Evolutionary conservation across 2,888 invertebrate genomes (phyloP), one percentile per base, ranked within the genome.

Genomic region (Antheraea yamamai): DNA sequence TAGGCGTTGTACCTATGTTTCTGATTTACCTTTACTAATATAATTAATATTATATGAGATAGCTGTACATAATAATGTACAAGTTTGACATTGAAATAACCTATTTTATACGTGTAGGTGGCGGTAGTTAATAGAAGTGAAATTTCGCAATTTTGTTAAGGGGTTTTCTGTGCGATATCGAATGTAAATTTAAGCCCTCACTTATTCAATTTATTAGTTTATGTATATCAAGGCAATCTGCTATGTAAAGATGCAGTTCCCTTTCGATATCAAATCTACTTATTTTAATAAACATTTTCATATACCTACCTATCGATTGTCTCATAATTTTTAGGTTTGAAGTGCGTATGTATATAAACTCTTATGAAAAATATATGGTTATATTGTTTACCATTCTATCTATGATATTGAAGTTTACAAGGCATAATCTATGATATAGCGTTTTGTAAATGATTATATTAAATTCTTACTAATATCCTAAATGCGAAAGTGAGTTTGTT

Each of bases 241-340:
- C 73, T 20, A 14, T 70, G n/a, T 70, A 70, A 35, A 70, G 70
- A 70, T 39, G 70, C 39, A 70, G 20, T 70, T 70, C 58, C 73
- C 52, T 73, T 58, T 73, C 52, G 30, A 26, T 73, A 58, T 73
- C 39, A 39, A 18, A 12, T 70, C 39, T 20, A 20, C n/a, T 39
- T 20, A 30, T 66, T 70, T 70, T 70, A 70, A 70, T 70, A 70
- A 30, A n/a, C 3, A 39, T 12, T 39, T 39, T 12, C 8, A 39
- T 39, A 39, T 39, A 20, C 6, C 12, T 23, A 35, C 20, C n/a
- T 23, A 35, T 39, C 16, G n/a, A 7, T 39, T n/a, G 39, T 20
- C 20, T 70, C 3, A n/a, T 39, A 39, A 70, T 70, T n/a, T 10
- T 10, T 14, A 18, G 39, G 10, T 39, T 39, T 18, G 14, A 35